Evolutionary conservation across 2,797 vertebrate genomes (phyloP), one percentile per base, ranked within the genome.

Genomic region (Hypotaenidia okinawae): DNA sequence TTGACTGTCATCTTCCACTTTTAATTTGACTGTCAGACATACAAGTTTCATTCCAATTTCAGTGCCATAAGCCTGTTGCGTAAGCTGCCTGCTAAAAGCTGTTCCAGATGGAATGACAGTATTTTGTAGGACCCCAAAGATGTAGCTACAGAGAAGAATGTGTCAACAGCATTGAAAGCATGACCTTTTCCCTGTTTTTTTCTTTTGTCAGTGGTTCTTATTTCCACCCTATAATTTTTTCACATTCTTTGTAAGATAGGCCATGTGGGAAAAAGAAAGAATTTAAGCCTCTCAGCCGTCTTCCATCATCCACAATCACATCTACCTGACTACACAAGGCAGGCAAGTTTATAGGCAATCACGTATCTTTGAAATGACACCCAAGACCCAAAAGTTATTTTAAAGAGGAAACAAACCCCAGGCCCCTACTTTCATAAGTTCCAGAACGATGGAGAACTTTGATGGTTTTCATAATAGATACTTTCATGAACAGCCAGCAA

Each of bases 1-100:
- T 57, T 83, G 95, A 95, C 91, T 93, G 94, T 66, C 83, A 86
- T 95, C 88, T 94, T 94, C 90, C 78, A 95, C 81, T 96, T 93
- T 21, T 84, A 84, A 89, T 89, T 80, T 93, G 85, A 89, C 94
- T 95, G 91, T 73, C 93, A 95, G 96, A 95, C 92, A 90, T 19
- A 63, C 39, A 83, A 92, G 88, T 80, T 93, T 78, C 79, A 30
- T 66, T 96, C 90, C 78, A 90, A 85, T 78, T 85, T 78, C 94
- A 87, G 90, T 4, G 2, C 62, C 82, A 59, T 11, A 79, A 90
- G 81, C 64, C 81, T 87, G 70, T 82, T 96, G 90, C 30, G 1
- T 93, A 89, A 95, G 45, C 78, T 94, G 95, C 86, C 81, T 94
- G 87, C 68, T 83, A 75, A 94, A 95, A 89, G 43, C 75, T 90